Evolutionary conservation across 2,113 vertebrate species (phyloP).

Genomic region (Baryphthengus martii): DNA sequence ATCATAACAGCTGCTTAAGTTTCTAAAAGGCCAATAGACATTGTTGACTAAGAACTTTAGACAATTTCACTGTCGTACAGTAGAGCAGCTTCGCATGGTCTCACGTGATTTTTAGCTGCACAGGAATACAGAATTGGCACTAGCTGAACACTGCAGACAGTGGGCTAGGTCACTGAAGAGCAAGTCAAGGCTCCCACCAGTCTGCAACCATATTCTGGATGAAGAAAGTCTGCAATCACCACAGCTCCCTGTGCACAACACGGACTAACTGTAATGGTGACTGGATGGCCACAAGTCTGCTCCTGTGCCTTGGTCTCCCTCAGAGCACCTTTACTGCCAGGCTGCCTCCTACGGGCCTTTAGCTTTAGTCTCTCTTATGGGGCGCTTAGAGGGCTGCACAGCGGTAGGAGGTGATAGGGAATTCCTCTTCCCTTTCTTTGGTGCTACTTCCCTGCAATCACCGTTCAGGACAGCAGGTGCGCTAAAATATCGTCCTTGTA

Average conservation of each 20-base stretch:
- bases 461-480: background rate
- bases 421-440: background rate
- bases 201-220: background rate
- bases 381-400: background rate
- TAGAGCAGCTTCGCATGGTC: background rate
- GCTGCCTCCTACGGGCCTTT: background rate
- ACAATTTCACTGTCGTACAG: background rate
- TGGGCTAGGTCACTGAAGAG: background rate
- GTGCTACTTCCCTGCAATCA: background rate
- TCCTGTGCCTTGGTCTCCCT: background rate
- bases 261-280: background rate
- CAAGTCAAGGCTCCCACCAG: background rate
- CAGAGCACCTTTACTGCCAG: background rate
- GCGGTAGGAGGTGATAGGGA: background rate
- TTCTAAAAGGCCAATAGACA: background rate
- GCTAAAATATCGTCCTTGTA: background rate
- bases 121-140: background rate
- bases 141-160: background rate
- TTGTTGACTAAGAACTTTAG: background rate
- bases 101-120: background rate
- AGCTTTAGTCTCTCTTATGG: fast-evolving
- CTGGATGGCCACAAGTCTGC: background rate
- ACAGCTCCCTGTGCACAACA: background rate
- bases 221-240: background rate
- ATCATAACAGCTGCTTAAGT: background rate